Base-by-base conservation (phyloP, 2,888 invertebrate species). In the Hirtodrosophila trivittata region DNA sequence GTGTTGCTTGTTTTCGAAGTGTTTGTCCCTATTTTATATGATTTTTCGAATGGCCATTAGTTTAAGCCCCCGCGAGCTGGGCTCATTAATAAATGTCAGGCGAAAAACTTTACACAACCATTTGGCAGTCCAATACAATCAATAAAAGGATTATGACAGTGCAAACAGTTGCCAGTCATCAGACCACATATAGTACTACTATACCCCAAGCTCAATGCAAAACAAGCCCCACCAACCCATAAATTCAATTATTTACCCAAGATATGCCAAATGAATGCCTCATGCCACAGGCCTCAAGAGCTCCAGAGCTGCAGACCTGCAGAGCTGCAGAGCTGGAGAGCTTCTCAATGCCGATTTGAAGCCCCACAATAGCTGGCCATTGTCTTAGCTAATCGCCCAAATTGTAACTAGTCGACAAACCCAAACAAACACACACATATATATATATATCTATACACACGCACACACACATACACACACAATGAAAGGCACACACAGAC, bases 141-240 rank as follows among this genome's bases (percentile, higher is more conserved):
- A 86, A 87, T 87, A 82, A 87, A 80, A 72, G 75, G 80, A 88
- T 82, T 78, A 70, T 75, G 85, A 87, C 81, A 87, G 76, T 66
- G 43, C 56, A 76, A 50, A 65, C 66, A 70, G 30, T 43, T 51
- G 32, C 5, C 39, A 35, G 50, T 9, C 51, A 62, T 50, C 62
- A 41, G 16, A 5, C 26, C 14, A 1, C 1, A 8, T 14, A 5
- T 8, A 28, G 1, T 28, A 28, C 9, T 21, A 21, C 18, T 5
- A 39, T 16, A 14, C 1, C 13, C 14, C 13, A 25, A 32, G 14
- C 28, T 10, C n/a, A 63, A 64, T 64, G 47, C 47, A 47, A 63
- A 51, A 41, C 7, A 14, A 25, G 1, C 12, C 26, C n/a, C 46
- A 28, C 26, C 35, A 38, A 25, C 3, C n/a, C 32, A 38, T 16